These are phyloP conservation scores for Trachelus iudaicus DNA, from an alignment of 2,888 invertebrate species.

Conservation along the genomic window DNA sequence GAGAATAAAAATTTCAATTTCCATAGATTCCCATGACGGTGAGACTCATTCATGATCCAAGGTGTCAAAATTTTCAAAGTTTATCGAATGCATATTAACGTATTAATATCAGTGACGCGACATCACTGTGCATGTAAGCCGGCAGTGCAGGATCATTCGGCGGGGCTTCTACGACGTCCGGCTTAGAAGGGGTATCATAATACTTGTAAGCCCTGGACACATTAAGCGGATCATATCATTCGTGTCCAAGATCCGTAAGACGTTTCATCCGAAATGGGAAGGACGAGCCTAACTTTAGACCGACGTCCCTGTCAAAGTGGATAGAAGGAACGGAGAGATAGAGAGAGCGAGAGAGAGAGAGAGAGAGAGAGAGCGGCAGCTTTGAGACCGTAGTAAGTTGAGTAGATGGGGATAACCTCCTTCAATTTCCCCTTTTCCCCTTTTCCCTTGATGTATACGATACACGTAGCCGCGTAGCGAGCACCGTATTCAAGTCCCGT, in stretches of 20 bases:
- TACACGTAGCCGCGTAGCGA: too few relatives aligned
- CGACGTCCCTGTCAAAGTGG: too few relatives aligned
- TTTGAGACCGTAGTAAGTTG: background rate
- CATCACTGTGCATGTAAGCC: slow-evolving; percentile 59
- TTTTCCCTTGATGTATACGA: too few relatives aligned
- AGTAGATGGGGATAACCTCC: too few relatives aligned
- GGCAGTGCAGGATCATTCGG: slow-evolving; percentile 32
- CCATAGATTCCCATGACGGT: too few relatives aligned
- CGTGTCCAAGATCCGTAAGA: slow-evolving; percentile 45
- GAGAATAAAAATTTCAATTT: too few relatives aligned
- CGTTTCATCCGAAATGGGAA: slow-evolving; percentile 42
- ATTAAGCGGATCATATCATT: slow-evolving; percentile 63
- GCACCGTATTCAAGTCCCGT: background rate
- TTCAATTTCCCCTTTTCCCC: too few relatives aligned
- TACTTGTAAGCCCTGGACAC: slow-evolving; percentile 55
- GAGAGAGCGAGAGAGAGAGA: too few relatives aligned
- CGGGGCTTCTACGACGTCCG: slow-evolving; percentile 55
- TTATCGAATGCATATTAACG: slow-evolving; percentile 15
- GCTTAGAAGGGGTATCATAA: slow-evolving; percentile 59
- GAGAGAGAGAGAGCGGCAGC: background rate
- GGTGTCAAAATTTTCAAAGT: slow-evolving; percentile 1
- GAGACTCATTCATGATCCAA: background rate
- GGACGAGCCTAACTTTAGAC: slow-evolving; percentile 17
- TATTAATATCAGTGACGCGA: slow-evolving; percentile 20
- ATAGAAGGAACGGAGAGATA: too few relatives aligned